Percentiles rank a stretch among this genome's conserved stretches.
Evolutionary conservation across 2,888 invertebrate species (phyloP).

Genomic region (Papilio gigon): DNA sequence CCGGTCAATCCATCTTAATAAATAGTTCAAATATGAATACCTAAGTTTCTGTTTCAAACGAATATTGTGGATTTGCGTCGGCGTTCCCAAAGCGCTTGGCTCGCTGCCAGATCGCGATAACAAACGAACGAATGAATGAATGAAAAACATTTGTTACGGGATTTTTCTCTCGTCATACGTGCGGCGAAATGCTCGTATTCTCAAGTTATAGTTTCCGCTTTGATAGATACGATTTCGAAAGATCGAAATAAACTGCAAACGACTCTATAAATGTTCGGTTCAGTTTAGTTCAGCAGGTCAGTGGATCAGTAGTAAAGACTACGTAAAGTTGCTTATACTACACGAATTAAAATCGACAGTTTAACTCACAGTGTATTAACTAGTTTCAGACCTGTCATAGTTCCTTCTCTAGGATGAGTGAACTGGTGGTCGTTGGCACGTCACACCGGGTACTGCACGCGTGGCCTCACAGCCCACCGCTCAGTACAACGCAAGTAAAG

Average conservation of each 20-base stretch:
- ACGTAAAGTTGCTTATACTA: too few relatives aligned
- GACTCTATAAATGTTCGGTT: background rate
- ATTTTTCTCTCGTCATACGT: conserved; percentile 49
- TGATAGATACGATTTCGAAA: background rate
- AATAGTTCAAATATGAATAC: conserved; percentile 23
- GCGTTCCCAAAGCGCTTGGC: conserved; percentile 56
- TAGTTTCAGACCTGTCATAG: too few relatives aligned
- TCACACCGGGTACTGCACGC: too few relatives aligned
- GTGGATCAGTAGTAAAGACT: too few relatives aligned
- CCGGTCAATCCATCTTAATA: conserved; percentile 19
- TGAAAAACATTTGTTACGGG: conserved; percentile 61
- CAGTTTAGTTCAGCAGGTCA: background rate
- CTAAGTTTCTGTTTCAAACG: conserved; percentile 18
- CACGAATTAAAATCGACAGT: too few relatives aligned
- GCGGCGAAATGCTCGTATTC: conserved; percentile 7
- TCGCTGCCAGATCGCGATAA: conserved; percentile 51
- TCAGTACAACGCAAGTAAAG: too few relatives aligned
- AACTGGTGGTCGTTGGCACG: too few relatives aligned
- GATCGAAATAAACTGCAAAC: background rate
- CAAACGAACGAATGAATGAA: conserved; percentile 61
- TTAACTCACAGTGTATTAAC: too few relatives aligned
- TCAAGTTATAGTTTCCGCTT: conserved; percentile 7
- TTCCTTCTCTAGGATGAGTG: too few relatives aligned
- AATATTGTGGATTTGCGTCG: conserved; percentile 26
- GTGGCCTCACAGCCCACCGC: too few relatives aligned